A percentile compares a stretch with the other conserved stretches of the same genome.
Conservation (phyloP, 1,140 invertebrate genomes). For the Oedothorax gibbosus region DNA sequence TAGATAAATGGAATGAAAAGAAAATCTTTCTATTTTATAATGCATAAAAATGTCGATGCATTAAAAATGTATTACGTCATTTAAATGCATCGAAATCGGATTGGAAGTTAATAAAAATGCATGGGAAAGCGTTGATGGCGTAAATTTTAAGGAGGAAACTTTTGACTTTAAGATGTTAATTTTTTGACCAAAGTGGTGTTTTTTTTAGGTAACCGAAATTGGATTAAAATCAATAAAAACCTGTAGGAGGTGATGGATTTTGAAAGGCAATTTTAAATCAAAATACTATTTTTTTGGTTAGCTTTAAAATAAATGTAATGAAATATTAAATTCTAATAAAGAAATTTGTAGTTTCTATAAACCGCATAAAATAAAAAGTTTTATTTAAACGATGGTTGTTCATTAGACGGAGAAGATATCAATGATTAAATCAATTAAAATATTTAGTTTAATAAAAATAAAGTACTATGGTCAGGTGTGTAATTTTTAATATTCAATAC, state of each 20-base stretch:
- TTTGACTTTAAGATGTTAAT: constrained; percentile 53
- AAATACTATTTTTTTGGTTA: neutral
- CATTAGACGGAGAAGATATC: too few species aligned
- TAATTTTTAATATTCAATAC: too few species aligned
- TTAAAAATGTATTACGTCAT: constrained; percentile 59
- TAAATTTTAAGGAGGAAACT: constrained; percentile 15
- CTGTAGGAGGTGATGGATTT: too few species aligned
- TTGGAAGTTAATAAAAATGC: constrained; percentile 55
- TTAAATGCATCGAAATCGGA: constrained; percentile 59
- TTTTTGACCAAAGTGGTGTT: constrained; percentile 11
- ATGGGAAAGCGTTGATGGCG: constrained; percentile 19
- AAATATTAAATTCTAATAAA: neutral
- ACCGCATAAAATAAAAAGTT: too few species aligned
- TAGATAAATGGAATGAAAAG: constrained; percentile 14
- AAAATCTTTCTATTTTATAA: constrained; percentile 38
- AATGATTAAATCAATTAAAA: too few species aligned
- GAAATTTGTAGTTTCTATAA: too few species aligned
- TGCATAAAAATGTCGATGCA: constrained; percentile 58
- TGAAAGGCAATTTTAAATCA: too few species aligned
- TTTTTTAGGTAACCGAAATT: neutral
- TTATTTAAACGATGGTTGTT: too few species aligned
- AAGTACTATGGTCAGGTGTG: too few species aligned
- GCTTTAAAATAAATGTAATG: neutral
- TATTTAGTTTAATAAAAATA: too few species aligned
- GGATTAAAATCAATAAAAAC: neutral